Evolutionary conservation across 2,113 vertebrate species (phyloP).

Genomic region (Nanger granti): DNA sequence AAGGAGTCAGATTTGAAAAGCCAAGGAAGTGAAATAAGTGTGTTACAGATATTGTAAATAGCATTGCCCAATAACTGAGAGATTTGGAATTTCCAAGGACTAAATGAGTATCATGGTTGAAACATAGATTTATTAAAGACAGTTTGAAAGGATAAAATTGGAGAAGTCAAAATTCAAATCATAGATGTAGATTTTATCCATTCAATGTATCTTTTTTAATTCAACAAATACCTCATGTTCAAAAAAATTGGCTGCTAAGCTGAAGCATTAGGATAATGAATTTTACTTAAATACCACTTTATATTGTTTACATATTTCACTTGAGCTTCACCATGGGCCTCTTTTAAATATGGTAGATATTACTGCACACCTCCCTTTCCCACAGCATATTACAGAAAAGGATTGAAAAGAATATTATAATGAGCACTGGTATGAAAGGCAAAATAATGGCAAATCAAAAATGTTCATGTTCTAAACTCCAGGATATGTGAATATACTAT

Average conservation of each 20-base stretch:
- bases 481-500: background rate
- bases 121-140: background rate
- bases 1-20: background rate
- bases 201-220: background rate
- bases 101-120: background rate
- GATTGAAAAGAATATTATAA: background rate
- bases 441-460: background rate
- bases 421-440: background rate
- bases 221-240: background rate
- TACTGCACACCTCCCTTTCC: background rate
- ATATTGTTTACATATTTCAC: background rate
- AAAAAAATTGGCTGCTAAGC: background rate
- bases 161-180: background rate
- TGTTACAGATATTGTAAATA: rapidly evolving
- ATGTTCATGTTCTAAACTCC: too few relatives aligned
- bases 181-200: background rate
- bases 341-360: background rate
- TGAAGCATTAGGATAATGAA: background rate
- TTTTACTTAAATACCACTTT: background rate
- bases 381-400: background rate
- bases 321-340: background rate
- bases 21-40: background rate
- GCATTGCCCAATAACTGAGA: background rate
- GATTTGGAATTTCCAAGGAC: background rate
- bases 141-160: background rate